Base-by-base conservation (phyloP, 2,888 invertebrate species). In the Patella depressa region DNA sequence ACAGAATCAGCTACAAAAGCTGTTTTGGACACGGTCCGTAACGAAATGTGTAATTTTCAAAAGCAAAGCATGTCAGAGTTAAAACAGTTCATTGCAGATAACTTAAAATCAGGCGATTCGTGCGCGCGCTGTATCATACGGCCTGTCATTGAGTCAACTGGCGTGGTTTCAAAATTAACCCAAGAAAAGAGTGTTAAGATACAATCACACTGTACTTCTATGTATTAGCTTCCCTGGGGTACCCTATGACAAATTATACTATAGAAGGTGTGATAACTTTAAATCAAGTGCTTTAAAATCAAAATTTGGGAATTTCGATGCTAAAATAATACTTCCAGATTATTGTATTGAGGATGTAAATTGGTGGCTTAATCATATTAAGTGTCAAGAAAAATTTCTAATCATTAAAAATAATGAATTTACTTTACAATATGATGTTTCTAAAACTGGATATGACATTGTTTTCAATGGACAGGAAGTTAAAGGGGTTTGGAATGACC, bases 141-240 rank as follows among this genome's bases (percentile, higher is more conserved):
- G 24, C 24, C 24, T 24, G 24, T 24, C 24, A 24, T 24, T 24
- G 24, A 24, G 24, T 24, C 24, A 24, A 24, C 24, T 24, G 24
- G 24, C 24, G 24, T 24, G 24, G 24, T 24, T 24, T 24, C 24
- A 24, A 24, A 75, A 80, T 72, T 84, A 82, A 75, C 45, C 72
- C 2, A 81, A 80, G 76, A 80, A 81, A 78, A 57, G n/a, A n/a
- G 4, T 57, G 4, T n/a, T 57, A 57, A 57, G 7, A 57, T 57
- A 57, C 3, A 17, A 57, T n/a, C n/a, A n/a, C 17, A 29, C 12
- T 74, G 74, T 19, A 17, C 17, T 17, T 11, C 29, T 45, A 7
- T 74, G 69, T 65, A n/a, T 29, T 70, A 15, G 59, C 74, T 69
- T 69, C 45, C 74, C 34, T 15, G 74, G 19, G 59, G 69, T 55